Evolutionary conservation across 2,888 invertebrate genomes (phyloP), one percentile per base, ranked within the genome.

Genomic region (Agonopterix alstromeriana): DNA sequence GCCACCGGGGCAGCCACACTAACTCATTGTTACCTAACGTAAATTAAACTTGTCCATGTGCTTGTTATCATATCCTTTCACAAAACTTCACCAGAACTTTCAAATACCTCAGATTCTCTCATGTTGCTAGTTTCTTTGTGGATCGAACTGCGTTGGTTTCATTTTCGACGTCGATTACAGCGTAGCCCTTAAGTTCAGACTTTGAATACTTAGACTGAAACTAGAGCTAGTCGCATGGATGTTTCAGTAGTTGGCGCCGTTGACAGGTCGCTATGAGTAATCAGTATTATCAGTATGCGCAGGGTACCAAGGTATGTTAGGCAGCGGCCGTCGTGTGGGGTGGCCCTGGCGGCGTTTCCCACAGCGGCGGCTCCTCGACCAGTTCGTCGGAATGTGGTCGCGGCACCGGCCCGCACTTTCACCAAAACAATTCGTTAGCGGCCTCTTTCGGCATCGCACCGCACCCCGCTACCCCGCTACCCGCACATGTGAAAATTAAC

Each of bases 371-470:
- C 81, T 77, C 80, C 76, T 77, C 86, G 86, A 87, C 87, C 87
- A 85, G 87, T 85, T 84, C 85, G 65, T 82, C 69, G 88, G 88
- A 88, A 87, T 87, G 85, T 87, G 89, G 86, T 86, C 85, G 82
- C 80, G 82, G 82, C 84, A 81, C 77, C 81, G 85, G 83, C 78
- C 81, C 85, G 86, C 82, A 88, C 89, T 88, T 89, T 89, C 89
- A 89, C 89, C 88, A 88, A 87, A 88, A 87, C 87, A 86, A 85
- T 88, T 88, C 87, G 87, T 86, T 86, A 82, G 85, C 83, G 83
- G 82, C 82, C 85, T 84, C 87, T 83, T 85, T 86, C 82, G 83
- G 82, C 83, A 83, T 78, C 78, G 82, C 78, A 77, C 82, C 80
- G 81, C 73, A 69, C 74, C 77, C 70, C 70, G 65, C 74, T 65